phyloP scores from a whole-genome alignment of 37 sponge, comb jelly and placozoan genomes.

The Aplysina aerophoba region DNA sequence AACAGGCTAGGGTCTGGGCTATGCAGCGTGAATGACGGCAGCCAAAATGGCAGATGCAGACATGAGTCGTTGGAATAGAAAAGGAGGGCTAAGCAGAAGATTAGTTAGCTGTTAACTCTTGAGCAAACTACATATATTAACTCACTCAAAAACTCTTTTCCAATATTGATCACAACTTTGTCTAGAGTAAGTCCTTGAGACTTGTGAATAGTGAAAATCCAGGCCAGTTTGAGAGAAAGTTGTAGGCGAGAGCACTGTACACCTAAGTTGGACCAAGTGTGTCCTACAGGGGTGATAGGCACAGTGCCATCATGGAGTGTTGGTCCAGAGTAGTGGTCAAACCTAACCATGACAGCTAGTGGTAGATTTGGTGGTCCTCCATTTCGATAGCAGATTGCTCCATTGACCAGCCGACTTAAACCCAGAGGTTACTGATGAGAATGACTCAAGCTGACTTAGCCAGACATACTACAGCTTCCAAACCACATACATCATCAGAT shows the following conservation, averaged over 20 bases:
- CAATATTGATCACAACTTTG: too few species aligned
- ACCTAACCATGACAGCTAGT: conserved; percentile 40
- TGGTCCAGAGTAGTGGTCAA: conserved; percentile 57
- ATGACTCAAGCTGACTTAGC: conserved; percentile 41
- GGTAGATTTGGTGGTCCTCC: conserved; percentile 46
- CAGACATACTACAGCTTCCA: conserved; percentile 37
- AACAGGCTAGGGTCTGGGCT: too few species aligned
- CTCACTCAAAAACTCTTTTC: too few species aligned
- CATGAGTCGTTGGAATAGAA: too few species aligned
- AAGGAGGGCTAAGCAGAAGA: too few species aligned
- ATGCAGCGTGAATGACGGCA: too few species aligned
- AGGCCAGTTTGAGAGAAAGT: conserved; percentile 45
- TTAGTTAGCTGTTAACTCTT: too few species aligned
- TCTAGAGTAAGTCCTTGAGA: conserved; percentile 28
- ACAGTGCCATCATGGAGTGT: conserved; percentile 45
- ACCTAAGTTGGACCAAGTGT: conserved; percentile 17
- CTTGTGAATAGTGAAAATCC: too few species aligned
- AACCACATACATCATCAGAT: conserved; percentile 60
- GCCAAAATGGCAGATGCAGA: too few species aligned
- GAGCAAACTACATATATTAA: too few species aligned
- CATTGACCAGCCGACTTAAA: conserved; percentile 50
- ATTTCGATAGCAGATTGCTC: conserved; percentile 44
- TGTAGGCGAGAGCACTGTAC: conserved; percentile 17
- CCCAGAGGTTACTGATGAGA: conserved; percentile 49
- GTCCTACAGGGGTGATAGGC: conserved; percentile 45